Conservation (phyloP, 1,140 invertebrate genomes). For the Ctenoplectra terminalis region DNA sequence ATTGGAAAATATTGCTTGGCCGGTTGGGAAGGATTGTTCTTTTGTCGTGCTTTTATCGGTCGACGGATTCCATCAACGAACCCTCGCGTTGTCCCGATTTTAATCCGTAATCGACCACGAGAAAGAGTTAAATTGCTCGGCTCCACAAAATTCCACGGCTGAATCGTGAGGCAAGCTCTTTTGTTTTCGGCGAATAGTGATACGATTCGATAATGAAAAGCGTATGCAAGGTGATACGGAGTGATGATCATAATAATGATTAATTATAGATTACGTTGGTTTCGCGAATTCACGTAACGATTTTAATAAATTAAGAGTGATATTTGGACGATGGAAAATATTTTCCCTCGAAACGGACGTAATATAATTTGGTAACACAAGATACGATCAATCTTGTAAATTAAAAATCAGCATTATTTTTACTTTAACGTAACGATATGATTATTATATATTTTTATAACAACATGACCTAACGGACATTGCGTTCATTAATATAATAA, state of each 20-base stretch:
- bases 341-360: neutral
- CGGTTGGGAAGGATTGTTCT: conserved; percentile 3
- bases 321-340: neutral
- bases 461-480: too few relatives aligned
- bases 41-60: conserved; percentile 34
- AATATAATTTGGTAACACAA: neutral
- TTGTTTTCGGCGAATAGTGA: neutral
- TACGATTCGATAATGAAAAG: neutral
- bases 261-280: neutral
- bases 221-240: neutral
- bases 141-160: neutral
- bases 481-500: neutral
- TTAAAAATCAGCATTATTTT: too few relatives aligned
- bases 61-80: conserved; percentile 21
- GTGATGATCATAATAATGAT: conserved; percentile 3
- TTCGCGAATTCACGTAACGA: neutral
- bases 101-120: conserved; percentile 24
- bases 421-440: too few relatives aligned
- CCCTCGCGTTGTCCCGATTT: conserved; percentile 21
- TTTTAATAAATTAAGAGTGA: neutral
- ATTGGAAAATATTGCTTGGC: conserved; percentile 38
- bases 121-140: conserved; percentile 21
- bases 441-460: too few relatives aligned
- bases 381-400: neutral
- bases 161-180: neutral